Percentiles rank a stretch among this genome's conserved stretches.
phyloP scores from a whole-genome alignment of 2,888 invertebrate genomes.

The Melitaea athalia region DNA sequence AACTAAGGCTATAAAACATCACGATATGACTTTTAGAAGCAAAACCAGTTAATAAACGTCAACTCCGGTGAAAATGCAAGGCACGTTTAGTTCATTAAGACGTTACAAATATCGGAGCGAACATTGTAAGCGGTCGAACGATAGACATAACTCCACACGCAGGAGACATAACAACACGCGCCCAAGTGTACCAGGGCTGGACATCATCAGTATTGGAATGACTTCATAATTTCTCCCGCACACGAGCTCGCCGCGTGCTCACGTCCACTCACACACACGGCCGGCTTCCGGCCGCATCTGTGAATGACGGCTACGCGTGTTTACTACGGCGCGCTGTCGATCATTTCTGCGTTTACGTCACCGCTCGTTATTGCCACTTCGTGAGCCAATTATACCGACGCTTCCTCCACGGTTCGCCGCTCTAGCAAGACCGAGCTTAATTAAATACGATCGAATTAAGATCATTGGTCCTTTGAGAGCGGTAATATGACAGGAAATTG shows the following conservation, averaged over 20 bases:
- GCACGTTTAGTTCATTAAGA: neutral
- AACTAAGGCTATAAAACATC: too few relatives aligned
- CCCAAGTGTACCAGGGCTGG: constrained; percentile 36
- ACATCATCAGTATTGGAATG: constrained; percentile 62
- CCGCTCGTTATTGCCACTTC: constrained; percentile 45
- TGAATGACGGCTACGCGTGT: constrained; percentile 77
- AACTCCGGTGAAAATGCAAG: too few relatives aligned
- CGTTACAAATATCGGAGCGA: neutral
- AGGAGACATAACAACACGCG: constrained; percentile 55
- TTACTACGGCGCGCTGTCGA: constrained; percentile 72
- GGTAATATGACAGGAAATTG: neutral
- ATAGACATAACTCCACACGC: constrained; percentile 35
- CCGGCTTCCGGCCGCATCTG: constrained; percentile 65
- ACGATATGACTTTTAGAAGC: too few relatives aligned
- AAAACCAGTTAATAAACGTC: too few relatives aligned
- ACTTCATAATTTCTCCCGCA: constrained; percentile 66
- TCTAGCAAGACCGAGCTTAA: neutral
- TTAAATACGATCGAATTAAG: neutral
- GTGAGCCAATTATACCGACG: constrained; percentile 36
- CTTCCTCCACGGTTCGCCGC: constrained; percentile 1
- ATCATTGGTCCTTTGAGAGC: neutral
- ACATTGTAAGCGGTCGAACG: neutral
- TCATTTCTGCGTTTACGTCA: constrained; percentile 71
- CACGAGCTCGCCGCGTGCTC: constrained; percentile 25
- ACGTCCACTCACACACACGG: constrained; percentile 50